Base-by-base conservation (phyloP, 1,140 invertebrate species). In the Acromyrmex echinatior region DNA sequence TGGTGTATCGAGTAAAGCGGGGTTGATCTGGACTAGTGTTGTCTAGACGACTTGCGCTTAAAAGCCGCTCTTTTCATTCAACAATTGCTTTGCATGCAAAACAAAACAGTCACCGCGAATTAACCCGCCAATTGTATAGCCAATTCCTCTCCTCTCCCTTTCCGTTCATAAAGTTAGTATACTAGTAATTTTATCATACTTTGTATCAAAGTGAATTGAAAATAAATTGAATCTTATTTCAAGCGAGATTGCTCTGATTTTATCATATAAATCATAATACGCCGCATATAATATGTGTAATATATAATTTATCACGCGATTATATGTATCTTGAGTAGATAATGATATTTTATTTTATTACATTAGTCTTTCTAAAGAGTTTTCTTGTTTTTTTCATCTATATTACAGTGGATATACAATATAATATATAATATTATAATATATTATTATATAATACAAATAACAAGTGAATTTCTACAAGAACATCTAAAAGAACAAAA, bases 1-100 rank as follows among this genome's bases (percentile, higher is more conserved):
- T 87, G 86, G 31, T 66, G 79, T 88, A 92, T 90, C 85, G 89
- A 82, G 85, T 79, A 87, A 89, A 90, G 85, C 45, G 35, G 65
- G 35, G 58, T 90, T 70, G 78, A 79, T 79, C 53, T 60, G 68
- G 45, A 28, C 76, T 81, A 89, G 68, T 21, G 39, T 21, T 56
- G 88, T 89, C 71, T 78, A 82, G 89, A 89, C 73, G 25, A 74
- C 18, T 87, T 73, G 58, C 76, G 56, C 28, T 70, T 56, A 74
- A 79, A 90, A 84, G 73, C 18, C 51, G 21, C n/a, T 89, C 56
- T 62, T 62, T 87, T 79, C 62, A 73, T 63, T 1, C 18, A 6
- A 53, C 45, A 73, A 90, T 90, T 66, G 39, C 25, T 56, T 87
- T 79, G 89, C 39, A 89, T 90, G 89, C 78, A 87, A 87, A 90